Evolutionary conservation across 1,140 invertebrate species (phyloP).

Genomic region (Scaptomyza graminum): DNA sequence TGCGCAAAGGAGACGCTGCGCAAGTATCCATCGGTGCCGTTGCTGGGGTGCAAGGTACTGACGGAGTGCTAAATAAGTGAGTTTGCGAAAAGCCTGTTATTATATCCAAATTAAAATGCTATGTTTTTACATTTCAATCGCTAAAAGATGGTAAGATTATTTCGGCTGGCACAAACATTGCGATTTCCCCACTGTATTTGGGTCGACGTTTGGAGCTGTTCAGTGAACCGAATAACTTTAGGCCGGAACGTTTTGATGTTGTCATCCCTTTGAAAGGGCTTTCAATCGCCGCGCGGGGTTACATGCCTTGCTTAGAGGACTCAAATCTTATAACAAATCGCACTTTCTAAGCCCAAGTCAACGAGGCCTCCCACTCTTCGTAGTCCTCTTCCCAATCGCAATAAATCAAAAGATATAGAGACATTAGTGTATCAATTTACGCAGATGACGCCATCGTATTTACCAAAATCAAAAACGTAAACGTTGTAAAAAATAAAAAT

Average conservation of each 20-base stretch:
- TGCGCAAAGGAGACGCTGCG: conserved; percentile 87
- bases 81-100: conserved; percentile 41
- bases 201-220: conserved; percentile 86
- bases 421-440: no score
- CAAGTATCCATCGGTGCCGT: conserved; percentile 87
- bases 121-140: no score
- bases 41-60: conserved; percentile 85
- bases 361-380: no score
- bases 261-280: conserved; percentile 83
- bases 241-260: conserved; percentile 89
- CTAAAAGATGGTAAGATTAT: conserved; percentile 84
- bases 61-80: conserved; percentile 84
- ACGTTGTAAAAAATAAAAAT: no score
- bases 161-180: conserved; percentile 84
- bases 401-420: no score
- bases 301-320: no score
- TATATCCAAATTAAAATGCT: conserved; percentile 36
- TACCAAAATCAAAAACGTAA: no score
- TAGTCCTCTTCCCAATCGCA: no score
- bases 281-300: conserved; percentile 81
- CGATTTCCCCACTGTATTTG: conserved; percentile 85
- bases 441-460: no score
- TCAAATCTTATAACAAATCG: no score
- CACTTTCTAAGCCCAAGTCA: no score
- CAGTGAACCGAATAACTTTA: conserved; percentile 87